Conservation (phyloP, 1,140 invertebrate genomes). For the Wiebesia pumilae region DNA sequence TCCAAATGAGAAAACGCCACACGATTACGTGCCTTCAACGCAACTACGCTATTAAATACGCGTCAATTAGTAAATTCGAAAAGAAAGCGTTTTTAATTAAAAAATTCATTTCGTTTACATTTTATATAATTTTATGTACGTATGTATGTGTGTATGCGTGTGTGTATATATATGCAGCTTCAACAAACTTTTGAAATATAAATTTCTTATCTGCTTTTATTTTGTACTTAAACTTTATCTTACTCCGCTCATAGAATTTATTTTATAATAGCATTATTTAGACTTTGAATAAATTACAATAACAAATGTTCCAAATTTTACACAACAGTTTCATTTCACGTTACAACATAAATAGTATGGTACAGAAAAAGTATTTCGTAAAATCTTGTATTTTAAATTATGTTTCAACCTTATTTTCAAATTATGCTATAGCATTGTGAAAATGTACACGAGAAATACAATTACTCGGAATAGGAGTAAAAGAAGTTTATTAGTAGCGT, state of each 20-base stretch:
- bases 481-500: too few species aligned
- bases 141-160: too few species aligned
- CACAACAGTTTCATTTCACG: not conserved
- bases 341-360: not conserved
- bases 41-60: not conserved
- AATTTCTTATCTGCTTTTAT: conserved; percentile 12
- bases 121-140: not conserved
- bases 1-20: conserved; percentile 65
- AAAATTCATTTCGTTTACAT: conserved; percentile 37
- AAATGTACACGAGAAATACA: not conserved
- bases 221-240: not conserved
- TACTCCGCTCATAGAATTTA: not conserved
- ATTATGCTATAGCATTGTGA: not conserved
- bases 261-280: not conserved
- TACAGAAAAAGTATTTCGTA: not conserved
- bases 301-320: not conserved
- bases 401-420: not conserved
- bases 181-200: conserved; percentile 29
- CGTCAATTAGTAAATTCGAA: conserved; percentile 27
- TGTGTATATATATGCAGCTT: not conserved
- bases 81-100: conserved; percentile 29
- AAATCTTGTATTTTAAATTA: not conserved
- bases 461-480: too few species aligned
- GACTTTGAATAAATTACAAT: not conserved
- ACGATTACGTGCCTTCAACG: conserved; percentile 3